Percentiles rank a stretch among this genome's conserved stretches.
phyloP scores from a whole-genome alignment of 2,113 vertebrate species.

The Redunca redunca region DNA sequence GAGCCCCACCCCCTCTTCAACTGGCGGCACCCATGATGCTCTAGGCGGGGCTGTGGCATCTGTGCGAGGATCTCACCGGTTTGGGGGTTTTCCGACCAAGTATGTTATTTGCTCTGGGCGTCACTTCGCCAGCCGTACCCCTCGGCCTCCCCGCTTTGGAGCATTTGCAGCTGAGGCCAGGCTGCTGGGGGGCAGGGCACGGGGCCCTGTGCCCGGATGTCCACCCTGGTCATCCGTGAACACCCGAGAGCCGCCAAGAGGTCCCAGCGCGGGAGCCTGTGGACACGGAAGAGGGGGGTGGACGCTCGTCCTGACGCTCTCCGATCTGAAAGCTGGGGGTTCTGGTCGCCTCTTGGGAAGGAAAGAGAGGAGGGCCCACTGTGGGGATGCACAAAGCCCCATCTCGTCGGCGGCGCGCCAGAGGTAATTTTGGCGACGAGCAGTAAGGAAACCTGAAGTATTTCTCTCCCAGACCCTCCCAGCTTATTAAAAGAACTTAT shows the following conservation, averaged over 20 bases:
- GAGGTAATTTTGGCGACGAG: conserved; percentile 47
- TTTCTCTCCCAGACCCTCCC: conserved; percentile 67
- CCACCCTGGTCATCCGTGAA: accelerated
- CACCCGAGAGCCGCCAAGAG: accelerated
- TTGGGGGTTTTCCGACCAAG: accelerated
- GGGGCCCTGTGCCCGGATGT: neutral
- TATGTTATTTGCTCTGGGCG: accelerated
- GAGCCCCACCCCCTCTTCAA: neutral
- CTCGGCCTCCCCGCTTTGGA: accelerated
- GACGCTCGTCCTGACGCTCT: accelerated
- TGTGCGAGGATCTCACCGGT: accelerated
- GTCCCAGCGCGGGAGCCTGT: accelerated
- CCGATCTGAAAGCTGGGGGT: neutral
- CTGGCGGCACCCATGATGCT: accelerated
- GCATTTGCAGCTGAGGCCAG: neutral
- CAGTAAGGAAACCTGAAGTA: conserved; percentile 60
- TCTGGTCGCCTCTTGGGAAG: neutral
- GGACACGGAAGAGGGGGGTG: neutral
- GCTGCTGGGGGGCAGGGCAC: accelerated
- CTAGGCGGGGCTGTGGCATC: accelerated
- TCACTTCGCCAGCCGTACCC: accelerated
- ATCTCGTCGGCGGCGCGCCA: neutral
- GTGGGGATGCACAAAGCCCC: neutral
- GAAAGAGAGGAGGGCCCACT: neutral
- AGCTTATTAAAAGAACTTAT: conserved; percentile 73